Evolutionary conservation across 2,888 invertebrate species (phyloP), one percentile per base, ranked within the genome.

Genomic region (Thalpophila matura): DNA sequence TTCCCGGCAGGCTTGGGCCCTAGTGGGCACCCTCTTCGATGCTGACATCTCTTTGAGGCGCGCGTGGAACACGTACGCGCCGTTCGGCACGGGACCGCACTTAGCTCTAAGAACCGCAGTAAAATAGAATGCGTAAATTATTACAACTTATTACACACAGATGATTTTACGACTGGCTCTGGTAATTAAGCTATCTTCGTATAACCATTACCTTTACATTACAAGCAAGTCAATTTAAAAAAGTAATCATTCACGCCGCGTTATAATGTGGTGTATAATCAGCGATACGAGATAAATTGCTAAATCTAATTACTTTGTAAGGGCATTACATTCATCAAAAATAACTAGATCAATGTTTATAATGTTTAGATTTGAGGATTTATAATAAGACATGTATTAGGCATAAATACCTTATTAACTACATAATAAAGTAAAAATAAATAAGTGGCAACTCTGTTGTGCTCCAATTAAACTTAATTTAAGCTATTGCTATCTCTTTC

Each of bases 281-380:
- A 59, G 42, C 31, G 7, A 24, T 58, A 57, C n/a, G n/a, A 60
- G 42, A 64, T 64, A 1, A 43, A 71, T 67, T 67, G 42, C 61
- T 37, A 33, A 59, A 73, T 60, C 10, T 61, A 61, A 71, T 59
- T 61, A 61, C 38, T 22, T 12, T 20, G 22, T 45, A 37, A 37
- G 12, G 42, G 27, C 10, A 10, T n/a, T 42, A 37, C 26, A 72
- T 67, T 35, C 24, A 58, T 73, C 35, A 63, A 20, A 22, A 27
- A 51, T 46, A 73, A 62, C 50, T 12, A 67, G 62, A 57, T 47
- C 26, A 40, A 9, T 53, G 9, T 29, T n/a, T 31, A 24, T 37
- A 4, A 16, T 35, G 27, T 29, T 1, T 38, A 3, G 9, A 29
- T 33, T 31, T 31, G 7, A 53, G 29, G 0, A 27, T 29, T n/a